Evolutionary conservation across 2,797 vertebrate species (phyloP).

Genomic region (Phylloscopus collybita): DNA sequence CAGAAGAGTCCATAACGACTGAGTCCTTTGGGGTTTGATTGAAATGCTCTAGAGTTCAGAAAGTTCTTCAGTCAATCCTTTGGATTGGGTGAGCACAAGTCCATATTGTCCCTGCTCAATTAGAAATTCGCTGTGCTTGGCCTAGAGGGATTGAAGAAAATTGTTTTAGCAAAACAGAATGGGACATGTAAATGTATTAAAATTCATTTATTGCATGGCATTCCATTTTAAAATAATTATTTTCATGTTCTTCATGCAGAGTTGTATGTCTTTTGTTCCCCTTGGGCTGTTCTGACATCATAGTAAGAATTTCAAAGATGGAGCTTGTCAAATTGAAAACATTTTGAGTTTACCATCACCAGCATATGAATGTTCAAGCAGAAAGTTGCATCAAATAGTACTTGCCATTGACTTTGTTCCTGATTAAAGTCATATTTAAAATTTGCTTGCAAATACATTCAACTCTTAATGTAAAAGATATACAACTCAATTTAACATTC

Average conservation of each 20-base stretch:
- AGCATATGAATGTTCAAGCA: not conserved
- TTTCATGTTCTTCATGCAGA: not conserved
- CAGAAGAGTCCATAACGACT: not conserved
- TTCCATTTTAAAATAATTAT: not conserved
- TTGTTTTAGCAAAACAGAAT: not conserved
- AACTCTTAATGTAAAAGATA: not conserved
- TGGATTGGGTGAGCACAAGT: not conserved
- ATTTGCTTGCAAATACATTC: not conserved
- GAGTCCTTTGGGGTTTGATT: not conserved
- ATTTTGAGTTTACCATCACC: not conserved
- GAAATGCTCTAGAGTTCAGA: not conserved
- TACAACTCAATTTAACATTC: not conserved
- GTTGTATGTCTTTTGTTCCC: not conserved
- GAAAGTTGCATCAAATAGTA: not conserved
- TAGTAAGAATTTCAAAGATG: not conserved
- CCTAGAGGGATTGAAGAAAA: not conserved
- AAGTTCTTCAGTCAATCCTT: not conserved
- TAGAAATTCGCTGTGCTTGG: not conserved
- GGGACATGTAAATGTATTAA: not conserved
- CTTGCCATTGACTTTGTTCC: not conserved
- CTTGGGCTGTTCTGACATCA: not conserved
- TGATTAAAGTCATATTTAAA: not conserved
- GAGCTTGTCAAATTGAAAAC: not conserved
- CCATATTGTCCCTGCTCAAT: not conserved
- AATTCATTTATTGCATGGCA: not conserved